These are phyloP conservation scores for Agrilus biguttatus DNA, from an alignment of 2,888 invertebrate genomes.

Conservation along the genomic window DNA sequence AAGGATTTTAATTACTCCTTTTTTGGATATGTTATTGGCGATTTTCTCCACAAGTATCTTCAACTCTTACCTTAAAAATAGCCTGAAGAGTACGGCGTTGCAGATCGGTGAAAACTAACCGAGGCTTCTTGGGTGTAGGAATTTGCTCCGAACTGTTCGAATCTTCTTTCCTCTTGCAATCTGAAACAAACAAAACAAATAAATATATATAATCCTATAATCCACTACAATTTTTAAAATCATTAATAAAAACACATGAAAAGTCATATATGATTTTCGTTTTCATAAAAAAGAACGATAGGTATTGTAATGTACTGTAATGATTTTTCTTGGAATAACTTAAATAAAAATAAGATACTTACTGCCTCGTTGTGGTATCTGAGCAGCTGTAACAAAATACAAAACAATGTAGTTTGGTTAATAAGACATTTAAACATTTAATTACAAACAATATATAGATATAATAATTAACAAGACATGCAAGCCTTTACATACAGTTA, in stretches of 20 bases:
- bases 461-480: too few relatives aligned
- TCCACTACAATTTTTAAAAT: too few relatives aligned
- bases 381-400: slow-evolving; percentile 65
- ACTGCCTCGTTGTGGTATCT: slow-evolving; percentile 83
- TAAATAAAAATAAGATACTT: slow-evolving; percentile 37
- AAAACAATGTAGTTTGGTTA: slow-evolving; percentile 2
- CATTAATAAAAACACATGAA: too few relatives aligned
- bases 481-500: too few relatives aligned
- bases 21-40: too few relatives aligned
- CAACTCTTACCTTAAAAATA: slow-evolving; percentile 83
- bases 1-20: too few relatives aligned
- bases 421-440: too few relatives aligned
- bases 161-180: slow-evolving; percentile 91
- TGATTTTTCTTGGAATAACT: slow-evolving; percentile 7
- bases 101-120: slow-evolving; percentile 99
- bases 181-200: slow-evolving; percentile 35
- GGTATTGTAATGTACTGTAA: too few relatives aligned
- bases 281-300: too few relatives aligned
- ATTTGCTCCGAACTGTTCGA: slow-evolving; percentile 62
- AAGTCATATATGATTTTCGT: too few relatives aligned
- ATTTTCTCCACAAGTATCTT: not conserved
- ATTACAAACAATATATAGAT: too few relatives aligned
- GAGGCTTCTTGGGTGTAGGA: slow-evolving; percentile 96
- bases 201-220: too few relatives aligned
- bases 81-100: slow-evolving; percentile 99